phyloP scores from a whole-genome alignment of 2,113 vertebrate species.

The Cebidichthys violaceus region DNA sequence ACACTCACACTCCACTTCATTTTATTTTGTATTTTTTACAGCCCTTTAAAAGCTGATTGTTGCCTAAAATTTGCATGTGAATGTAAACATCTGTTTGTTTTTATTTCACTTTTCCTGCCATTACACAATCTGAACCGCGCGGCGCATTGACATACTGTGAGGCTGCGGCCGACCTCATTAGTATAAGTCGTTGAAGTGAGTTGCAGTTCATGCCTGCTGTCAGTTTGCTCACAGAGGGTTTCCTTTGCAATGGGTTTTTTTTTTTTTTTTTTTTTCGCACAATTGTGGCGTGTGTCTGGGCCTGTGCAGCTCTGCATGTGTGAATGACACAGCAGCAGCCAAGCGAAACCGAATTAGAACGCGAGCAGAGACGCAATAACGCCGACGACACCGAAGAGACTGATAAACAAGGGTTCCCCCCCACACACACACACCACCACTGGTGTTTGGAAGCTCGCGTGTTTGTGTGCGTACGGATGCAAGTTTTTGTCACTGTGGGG shows the following conservation, averaged over 20 bases:
- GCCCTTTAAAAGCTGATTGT: slow-evolving; percentile 21
- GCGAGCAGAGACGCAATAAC: slow-evolving; percentile 23
- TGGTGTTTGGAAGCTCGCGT: not conserved
- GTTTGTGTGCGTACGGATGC: not conserved
- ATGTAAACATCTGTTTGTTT: slow-evolving; percentile 16
- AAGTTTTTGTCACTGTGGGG: not conserved
- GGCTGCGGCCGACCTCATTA: not conserved
- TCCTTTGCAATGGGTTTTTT: slow-evolving; percentile 39
- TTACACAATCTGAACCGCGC: slow-evolving; percentile 4
- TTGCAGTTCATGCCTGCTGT: slow-evolving; percentile 26
- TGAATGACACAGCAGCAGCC: slow-evolving; percentile 45
- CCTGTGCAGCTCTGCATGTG: not conserved
- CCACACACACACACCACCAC: no score
- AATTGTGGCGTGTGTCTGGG: slow-evolving; percentile 13
- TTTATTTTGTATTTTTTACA: not conserved
- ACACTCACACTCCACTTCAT: slow-evolving; percentile 4
- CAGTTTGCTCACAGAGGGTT: slow-evolving; percentile 35
- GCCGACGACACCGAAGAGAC: slow-evolving; percentile 27
- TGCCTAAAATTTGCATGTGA: slow-evolving; percentile 11
- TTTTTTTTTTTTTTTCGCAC: no score
- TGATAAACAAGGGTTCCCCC: slow-evolving; percentile 60
- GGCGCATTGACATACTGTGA: not conserved
- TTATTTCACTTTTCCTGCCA: not conserved
- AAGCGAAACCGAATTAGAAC: slow-evolving; percentile 34
- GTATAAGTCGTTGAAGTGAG: not conserved